Evolutionary conservation across 2,113 vertebrate species (phyloP).

Genomic region (Cyanoramphus novaezelandiae): DNA sequence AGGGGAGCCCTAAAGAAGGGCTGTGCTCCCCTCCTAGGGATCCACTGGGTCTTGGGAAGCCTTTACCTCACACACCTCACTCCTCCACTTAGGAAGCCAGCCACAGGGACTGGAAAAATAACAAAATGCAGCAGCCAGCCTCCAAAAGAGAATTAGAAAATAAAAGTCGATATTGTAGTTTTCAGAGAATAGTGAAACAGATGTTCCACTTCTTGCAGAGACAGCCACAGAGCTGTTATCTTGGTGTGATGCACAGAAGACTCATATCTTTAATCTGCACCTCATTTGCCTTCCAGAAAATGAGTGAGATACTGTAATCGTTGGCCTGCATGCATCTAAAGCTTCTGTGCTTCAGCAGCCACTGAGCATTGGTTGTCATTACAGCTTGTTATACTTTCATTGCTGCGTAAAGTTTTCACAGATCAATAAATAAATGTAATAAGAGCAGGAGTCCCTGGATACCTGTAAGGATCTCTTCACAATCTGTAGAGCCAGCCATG

Average conservation of each 20-base stretch:
- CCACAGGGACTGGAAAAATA: neutral
- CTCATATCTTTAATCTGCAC: neutral
- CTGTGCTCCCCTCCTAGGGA: rapidly evolving
- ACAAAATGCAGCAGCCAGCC: neutral
- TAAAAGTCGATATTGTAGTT: neutral
- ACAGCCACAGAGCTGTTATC: neutral
- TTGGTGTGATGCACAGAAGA: neutral
- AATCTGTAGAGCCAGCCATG: neutral
- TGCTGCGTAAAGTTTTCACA: neutral
- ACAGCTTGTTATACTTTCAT: neutral
- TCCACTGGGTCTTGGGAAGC: neutral
- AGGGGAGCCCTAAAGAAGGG: neutral
- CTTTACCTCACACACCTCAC: neutral
- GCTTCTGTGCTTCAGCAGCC: neutral
- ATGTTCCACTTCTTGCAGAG: neutral
- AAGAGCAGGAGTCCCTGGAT: neutral
- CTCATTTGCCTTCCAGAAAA: neutral
- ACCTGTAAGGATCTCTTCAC: neutral
- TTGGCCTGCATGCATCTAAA: neutral
- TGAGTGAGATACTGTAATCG: neutral
- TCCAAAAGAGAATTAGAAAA: neutral
- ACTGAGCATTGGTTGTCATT: neutral
- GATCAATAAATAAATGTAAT: neutral
- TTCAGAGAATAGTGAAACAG: neutral
- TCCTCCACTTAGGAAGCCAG: neutral